A percentile compares a stretch with the other conserved stretches of the same genome.
These are phyloP conservation scores for Ariopsis seemanni DNA, from an alignment of 2,113 vertebrate genomes.

Conservation along the genomic window DNA sequence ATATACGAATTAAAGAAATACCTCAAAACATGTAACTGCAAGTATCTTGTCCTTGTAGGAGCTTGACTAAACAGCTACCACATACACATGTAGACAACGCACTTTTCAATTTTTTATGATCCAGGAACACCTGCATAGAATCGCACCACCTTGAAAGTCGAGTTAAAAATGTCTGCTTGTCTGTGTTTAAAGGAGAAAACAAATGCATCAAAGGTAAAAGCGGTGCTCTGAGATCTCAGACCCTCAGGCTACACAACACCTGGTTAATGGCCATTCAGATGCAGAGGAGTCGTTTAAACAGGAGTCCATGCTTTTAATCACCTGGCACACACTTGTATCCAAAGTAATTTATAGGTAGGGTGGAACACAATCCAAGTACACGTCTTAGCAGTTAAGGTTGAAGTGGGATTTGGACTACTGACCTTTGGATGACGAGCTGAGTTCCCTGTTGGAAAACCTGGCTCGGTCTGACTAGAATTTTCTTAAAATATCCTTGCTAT, in stretches of 20 bases:
- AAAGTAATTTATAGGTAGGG: neutral
- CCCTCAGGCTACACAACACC: conserved; percentile 41
- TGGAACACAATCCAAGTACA: neutral
- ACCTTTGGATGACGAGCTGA: neutral
- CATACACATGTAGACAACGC: neutral
- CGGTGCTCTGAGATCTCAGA: neutral
- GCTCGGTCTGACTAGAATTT: neutral
- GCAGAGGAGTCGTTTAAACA: neutral
- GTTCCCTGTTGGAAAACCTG: neutral
- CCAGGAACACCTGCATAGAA: neutral
- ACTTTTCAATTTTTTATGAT: neutral
- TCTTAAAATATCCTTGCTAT: neutral
- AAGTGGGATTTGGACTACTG: neutral
- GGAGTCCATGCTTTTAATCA: neutral
- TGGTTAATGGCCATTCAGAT: conserved; percentile 30
- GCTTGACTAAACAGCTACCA: neutral
- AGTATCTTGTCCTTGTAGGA: neutral
- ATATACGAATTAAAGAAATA: conserved; percentile 6
- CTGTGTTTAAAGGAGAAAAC: conserved; percentile 16
- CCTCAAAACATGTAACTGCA: conserved; percentile 15
- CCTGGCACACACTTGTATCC: neutral
- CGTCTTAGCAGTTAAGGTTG: neutral
- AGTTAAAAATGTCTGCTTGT: neutral
- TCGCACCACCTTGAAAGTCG: neutral
- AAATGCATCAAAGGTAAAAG: neutral